Evolutionary conservation across 2,888 invertebrate species (phyloP).

Genomic region (Orthosia gothica): DNA sequence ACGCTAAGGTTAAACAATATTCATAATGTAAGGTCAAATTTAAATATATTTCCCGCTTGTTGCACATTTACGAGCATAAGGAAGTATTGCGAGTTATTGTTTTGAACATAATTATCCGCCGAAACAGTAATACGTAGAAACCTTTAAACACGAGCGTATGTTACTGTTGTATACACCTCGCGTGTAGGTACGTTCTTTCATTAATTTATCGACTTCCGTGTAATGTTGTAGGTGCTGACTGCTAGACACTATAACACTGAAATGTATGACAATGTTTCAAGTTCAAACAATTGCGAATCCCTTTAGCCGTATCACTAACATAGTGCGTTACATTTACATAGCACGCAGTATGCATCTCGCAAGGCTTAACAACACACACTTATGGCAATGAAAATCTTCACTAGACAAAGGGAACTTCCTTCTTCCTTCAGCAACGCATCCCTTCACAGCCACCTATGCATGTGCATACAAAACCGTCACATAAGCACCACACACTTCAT

Average conservation of each 20-base stretch:
- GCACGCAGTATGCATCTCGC: background rate
- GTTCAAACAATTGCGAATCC: no score
- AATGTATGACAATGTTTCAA: background rate
- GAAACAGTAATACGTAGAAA: constrained; percentile 41
- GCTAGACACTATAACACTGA: background rate
- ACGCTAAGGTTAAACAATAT: constrained; percentile 32
- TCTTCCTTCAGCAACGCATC: background rate
- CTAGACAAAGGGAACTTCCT: no score
- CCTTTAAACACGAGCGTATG: background rate
- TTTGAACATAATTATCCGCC: constrained; percentile 28
- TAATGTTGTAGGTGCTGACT: background rate
- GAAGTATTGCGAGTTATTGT: constrained; percentile 49
- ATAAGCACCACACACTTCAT: background rate
- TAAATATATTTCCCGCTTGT: constrained; percentile 44
- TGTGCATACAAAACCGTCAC: background rate
- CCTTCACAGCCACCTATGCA: no score
- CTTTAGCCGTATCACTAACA: background rate
- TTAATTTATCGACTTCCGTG: constrained; percentile 24
- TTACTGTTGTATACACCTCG: background rate
- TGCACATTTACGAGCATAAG: constrained; percentile 48
- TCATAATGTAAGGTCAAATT: constrained; percentile 48
- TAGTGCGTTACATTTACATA: background rate
- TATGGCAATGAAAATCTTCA: no score
- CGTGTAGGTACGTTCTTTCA: background rate
- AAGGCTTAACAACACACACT: background rate